Evolutionary conservation across 1,140 invertebrate species (phyloP), one percentile per base, ranked within the genome.

Genomic region (Aphis craccivora): DNA sequence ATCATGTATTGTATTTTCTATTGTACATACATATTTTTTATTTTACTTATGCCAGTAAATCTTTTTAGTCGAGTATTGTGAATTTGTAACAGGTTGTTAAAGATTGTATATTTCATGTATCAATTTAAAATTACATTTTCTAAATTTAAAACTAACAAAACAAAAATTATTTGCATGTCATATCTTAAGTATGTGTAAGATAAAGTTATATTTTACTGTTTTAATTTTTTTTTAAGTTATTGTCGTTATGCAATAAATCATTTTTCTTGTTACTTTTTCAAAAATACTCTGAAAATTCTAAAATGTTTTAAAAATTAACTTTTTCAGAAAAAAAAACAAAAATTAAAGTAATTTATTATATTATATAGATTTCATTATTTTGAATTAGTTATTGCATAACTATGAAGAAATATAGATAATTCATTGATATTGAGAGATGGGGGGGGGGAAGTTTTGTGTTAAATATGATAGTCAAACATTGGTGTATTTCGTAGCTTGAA

Each of bases 1-100:
- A 67, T 67, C 37, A 67, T 67, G 25, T 90, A 89, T 23, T 89
- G 88, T 89, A 40, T 89, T 53, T 89, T 89, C 88, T 89, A 89
- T 37, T 89, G 48, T 89, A 89, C 35, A 89, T 89, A 89, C 51
- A 40, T 89, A 37, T 89, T 89, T 89, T 89, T 37, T 89, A 9
- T 40, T 89, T 89, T 89, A 51, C 25, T 89, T 5, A 23, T 37
- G 22, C 35, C 8, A 55, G 48, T 89, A 23, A 35, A 53, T 35
- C 11, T n/a, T 23, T 51, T 89, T 23, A 89, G n/a, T 22, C 37
- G 30, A 89, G 51, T 55, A 37, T 55, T 89, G 23, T 89, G 1
- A 35, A 89, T 55, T n/a, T 30, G 23, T 89, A 35, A 87, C 25
- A 30, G 4, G 6, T 87, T 87, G 86, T n/a, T 48, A 22, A 48